These are phyloP conservation scores for Clitarchus hookeri DNA, from an alignment of 2,888 invertebrate species.

Conservation along the genomic window DNA sequence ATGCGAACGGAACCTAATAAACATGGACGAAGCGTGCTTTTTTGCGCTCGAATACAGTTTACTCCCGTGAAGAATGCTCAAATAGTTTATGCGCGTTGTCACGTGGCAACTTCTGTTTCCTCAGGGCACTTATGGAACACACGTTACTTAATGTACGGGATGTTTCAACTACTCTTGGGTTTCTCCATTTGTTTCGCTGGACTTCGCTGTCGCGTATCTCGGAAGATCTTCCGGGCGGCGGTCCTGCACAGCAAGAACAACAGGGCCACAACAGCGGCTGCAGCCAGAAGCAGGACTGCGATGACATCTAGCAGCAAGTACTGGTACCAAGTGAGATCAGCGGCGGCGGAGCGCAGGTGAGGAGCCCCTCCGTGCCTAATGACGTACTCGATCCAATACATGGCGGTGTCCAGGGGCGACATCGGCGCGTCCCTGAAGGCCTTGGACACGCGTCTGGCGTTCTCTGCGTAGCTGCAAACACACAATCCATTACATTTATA, in stretches of 20 bases:
- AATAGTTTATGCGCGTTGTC: no score
- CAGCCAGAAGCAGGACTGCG: neutral
- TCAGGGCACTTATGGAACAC: no score
- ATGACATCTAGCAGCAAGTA: neutral
- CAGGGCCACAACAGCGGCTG: neutral
- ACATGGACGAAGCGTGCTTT: no score
- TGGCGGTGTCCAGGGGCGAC: neutral
- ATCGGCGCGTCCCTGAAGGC: neutral
- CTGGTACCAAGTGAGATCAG: neutral
- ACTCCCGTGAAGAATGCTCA: no score
- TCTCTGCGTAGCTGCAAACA: neutral
- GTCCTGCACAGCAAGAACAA: neutral
- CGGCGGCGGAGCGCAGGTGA: neutral
- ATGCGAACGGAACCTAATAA: no score
- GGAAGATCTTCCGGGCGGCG: neutral
- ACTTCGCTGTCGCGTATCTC: neutral
- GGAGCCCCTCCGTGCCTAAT: neutral
- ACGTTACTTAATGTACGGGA: no score
- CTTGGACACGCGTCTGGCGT: neutral
- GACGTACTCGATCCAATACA: neutral
- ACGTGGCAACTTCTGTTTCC: no score
- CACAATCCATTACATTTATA: neutral
- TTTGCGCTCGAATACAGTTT: no score
- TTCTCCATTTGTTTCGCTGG: neutral
- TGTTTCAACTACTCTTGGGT: neutral